Base-by-base conservation (phyloP, 2,113 vertebrate genomes). In the Barnardius zonarius region DNA sequence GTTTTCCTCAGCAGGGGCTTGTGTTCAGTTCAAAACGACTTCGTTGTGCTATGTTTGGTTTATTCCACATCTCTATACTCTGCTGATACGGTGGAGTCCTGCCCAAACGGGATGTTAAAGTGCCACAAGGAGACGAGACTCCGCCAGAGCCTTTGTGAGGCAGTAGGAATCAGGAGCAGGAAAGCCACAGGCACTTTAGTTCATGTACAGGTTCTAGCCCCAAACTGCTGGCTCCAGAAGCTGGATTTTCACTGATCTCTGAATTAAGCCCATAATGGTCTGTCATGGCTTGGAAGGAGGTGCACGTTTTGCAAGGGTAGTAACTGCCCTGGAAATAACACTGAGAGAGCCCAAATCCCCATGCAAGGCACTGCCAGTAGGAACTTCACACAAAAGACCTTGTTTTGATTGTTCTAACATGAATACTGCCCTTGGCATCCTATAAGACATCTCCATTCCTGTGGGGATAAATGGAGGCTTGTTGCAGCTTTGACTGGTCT, bases 361-460 rank as follows among this genome's bases (percentile, higher is more conserved):
- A 13, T 2, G 17, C 0, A 0, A 88, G 61, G 83, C 77, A 39
- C 43, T 66, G 68, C 49, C 69, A 19, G 57, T 41, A 77, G 74
- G 83, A 92, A 91, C 91, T 86, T 84, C 66, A 76, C 80, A 94
- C 86, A 93, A 86, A 94, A 84, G 91, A 91, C 51, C 84, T 95
- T 86, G 95, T 64, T 95, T 82, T 31, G n/a, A 78, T 96, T 94
- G 70, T 86, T 92, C 91, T 74, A 73, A 68, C 70, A 82, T 86
- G 84, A 96, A 92, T 90, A 44, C 69, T 67, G n/a, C 83, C 93
- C 87, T 96, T 94, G 84, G 87, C 92, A 82, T 59, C 80, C 78
- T 68, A 11, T 77, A 86, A 92, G 85, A 80, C 31, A 28, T 30
- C 61, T 67, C 13, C 83, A 59, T 91, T 94, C 76, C 92, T 49